A percentile compares a stretch with the other conserved stretches of the same genome.
Evolutionary conservation across 2,113 vertebrate genomes (phyloP).

Genomic region (Aplodontia rufa): DNA sequence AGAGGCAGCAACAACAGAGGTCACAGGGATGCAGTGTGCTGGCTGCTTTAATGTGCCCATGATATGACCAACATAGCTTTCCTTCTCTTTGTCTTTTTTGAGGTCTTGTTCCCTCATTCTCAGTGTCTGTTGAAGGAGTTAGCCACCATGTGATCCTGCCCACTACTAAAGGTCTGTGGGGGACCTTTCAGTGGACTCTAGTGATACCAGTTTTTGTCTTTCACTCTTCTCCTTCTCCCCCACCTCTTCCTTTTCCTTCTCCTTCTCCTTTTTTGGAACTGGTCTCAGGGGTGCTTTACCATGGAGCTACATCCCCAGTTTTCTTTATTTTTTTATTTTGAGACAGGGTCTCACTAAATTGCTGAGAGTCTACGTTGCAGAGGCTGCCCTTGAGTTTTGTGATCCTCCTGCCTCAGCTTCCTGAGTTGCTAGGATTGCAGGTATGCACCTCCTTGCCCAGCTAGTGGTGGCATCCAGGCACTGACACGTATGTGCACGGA

Average conservation of each 20-base stretch:
- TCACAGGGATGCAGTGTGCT: slow-evolving; percentile 68
- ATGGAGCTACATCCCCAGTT: background rate
- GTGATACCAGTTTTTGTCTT: background rate
- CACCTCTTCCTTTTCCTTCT: too few relatives aligned
- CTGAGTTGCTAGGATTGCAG: too few relatives aligned
- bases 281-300: too few relatives aligned
- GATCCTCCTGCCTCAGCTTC: too few relatives aligned
- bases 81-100: background rate
- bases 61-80: background rate
- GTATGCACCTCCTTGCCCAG: too few relatives aligned
- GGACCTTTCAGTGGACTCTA: background rate
- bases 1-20: slow-evolving; percentile 73
- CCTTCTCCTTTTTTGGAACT: too few relatives aligned
- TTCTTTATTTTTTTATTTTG: background rate
- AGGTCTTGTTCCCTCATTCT: background rate
- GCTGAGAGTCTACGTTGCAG: background rate
- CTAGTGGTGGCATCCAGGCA: background rate
- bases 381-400: background rate
- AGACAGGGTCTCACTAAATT: background rate
- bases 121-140: background rate
- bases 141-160: background rate
- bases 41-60: background rate
- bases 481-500: slow-evolving; percentile 58
- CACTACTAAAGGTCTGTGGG: background rate
- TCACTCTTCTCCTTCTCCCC: too few relatives aligned